Evolutionary conservation across 2,888 invertebrate species (phyloP).

Genomic region (Drosophila dives): DNA sequence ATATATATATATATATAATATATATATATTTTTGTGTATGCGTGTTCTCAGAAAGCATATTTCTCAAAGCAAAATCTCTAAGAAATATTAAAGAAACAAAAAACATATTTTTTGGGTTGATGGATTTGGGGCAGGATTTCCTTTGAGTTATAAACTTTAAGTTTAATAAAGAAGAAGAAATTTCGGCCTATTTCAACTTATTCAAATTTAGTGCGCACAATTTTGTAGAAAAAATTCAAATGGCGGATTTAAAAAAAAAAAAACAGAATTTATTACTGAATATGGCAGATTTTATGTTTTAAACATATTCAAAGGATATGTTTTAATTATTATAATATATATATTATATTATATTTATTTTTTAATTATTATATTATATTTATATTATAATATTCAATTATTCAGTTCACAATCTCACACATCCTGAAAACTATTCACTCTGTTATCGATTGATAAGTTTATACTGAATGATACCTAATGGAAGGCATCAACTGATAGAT

Average conservation of each 20-base stretch:
- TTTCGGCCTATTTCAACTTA: rapidly evolving
- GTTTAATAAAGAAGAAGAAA: neutral
- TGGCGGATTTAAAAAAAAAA: too few species aligned
- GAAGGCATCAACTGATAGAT: neutral
- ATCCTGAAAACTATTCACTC: neutral
- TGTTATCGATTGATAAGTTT: neutral
- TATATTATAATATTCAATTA: too few species aligned
- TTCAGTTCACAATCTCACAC: too few species aligned
- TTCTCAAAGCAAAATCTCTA: neutral
- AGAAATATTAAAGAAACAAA: neutral
- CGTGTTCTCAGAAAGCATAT: neutral
- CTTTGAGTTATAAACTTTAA: neutral
- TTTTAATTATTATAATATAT: neutral
- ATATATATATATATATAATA: too few species aligned
- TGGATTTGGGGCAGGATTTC: neutral
- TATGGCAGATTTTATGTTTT: neutral
- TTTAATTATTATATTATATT: too few species aligned
- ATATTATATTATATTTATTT: too few species aligned
- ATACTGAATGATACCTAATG: neutral
- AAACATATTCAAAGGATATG: neutral
- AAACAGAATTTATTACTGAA: neutral
- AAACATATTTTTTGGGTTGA: neutral
- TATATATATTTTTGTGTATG: neutral
- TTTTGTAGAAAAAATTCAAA: too few species aligned
- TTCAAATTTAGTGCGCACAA: neutral